Evolutionary conservation across 2,797 vertebrate genomes (phyloP).

Genomic region (Phataginus tetradactyla): DNA sequence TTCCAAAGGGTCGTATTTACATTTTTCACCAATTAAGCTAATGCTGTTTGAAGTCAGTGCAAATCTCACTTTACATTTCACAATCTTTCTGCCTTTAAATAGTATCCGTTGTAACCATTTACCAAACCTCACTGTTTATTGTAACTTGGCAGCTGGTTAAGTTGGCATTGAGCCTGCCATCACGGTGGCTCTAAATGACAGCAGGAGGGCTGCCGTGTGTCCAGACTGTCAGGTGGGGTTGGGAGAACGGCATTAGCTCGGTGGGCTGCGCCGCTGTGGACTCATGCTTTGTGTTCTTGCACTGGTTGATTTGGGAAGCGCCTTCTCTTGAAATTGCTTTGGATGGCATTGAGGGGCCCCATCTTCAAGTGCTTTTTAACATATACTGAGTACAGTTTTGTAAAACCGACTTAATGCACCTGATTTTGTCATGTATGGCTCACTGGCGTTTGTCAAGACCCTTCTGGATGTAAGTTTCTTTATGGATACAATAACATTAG

Average conservation of each 20-base stretch:
- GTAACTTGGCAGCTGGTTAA: slow-evolving; percentile 1
- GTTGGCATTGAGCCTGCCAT: background rate
- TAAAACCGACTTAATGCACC: background rate
- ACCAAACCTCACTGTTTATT: background rate
- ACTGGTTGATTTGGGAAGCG: background rate
- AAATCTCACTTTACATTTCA: slow-evolving; percentile 31
- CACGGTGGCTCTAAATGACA: background rate
- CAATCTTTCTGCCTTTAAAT: slow-evolving; percentile 2
- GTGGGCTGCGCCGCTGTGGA: background rate
- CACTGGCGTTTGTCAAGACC: background rate
- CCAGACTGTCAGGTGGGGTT: background rate
- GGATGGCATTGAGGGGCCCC: background rate
- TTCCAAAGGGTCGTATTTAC: slow-evolving; percentile 64
- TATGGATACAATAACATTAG: slow-evolving; percentile 34
- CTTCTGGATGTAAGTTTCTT: background rate
- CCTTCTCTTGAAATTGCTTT: background rate
- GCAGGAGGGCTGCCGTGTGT: background rate
- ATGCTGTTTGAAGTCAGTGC: slow-evolving; percentile 56
- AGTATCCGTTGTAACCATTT: background rate
- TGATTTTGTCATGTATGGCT: background rate
- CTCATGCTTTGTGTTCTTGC: background rate
- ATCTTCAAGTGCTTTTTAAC: background rate
- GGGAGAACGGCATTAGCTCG: background rate
- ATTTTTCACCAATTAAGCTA: slow-evolving; percentile 62
- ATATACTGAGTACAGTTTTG: background rate